Conservation (phyloP, 2,113 vertebrate genomes). For the Salminus brasiliensis region DNA sequence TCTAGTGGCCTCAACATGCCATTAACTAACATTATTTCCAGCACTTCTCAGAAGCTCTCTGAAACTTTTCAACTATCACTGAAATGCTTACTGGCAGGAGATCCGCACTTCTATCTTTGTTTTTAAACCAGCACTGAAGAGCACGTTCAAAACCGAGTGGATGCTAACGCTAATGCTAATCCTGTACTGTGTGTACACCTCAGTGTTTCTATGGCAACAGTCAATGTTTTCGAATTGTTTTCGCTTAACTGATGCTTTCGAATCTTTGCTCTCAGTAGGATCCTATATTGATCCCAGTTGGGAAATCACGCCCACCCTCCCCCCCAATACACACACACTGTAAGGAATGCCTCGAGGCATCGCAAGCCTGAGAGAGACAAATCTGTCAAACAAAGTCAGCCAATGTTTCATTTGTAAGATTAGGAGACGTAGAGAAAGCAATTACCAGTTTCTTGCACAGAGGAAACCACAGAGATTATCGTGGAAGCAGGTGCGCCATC, state of each 20-base stretch:
- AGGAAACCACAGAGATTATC: not conserved
- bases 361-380: not conserved
- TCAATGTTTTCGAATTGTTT: not conserved
- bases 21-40: too few species aligned
- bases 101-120: too few species aligned
- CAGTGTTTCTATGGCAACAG: not conserved
- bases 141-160: too few species aligned
- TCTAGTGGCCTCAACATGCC: too few species aligned
- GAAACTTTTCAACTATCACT: too few species aligned
- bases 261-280: not conserved
- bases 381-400: not conserved
- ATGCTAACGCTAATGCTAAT: too few species aligned
- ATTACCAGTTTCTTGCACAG: not conserved
- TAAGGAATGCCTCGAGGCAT: not conserved
- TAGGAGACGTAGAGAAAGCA: not conserved
- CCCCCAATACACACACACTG: too few species aligned
- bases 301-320: not conserved
- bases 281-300: not conserved
- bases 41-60: too few species aligned
- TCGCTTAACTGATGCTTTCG: not conserved
- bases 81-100: too few species aligned
- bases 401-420: constrained; percentile 4
- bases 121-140: too few species aligned
- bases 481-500: constrained; percentile 6
- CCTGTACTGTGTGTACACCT: not conserved